Percentiles rank a stretch among this genome's conserved stretches.
Evolutionary conservation across 2,888 invertebrate species (phyloP).

Genomic region (Gibbula magus): DNA sequence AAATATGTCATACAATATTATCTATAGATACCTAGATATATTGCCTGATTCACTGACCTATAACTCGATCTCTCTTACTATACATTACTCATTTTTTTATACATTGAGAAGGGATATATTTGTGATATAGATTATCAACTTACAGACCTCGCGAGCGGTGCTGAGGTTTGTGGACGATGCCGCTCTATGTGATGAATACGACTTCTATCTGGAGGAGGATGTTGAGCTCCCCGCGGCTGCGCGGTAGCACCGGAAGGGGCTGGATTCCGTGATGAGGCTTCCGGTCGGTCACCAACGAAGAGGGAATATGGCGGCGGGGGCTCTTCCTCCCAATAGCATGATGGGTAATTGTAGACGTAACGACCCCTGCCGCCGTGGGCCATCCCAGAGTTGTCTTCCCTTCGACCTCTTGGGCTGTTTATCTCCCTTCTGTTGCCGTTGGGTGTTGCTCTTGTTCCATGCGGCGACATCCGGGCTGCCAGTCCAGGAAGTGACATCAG

Average conservation of each 20-base stretch:
- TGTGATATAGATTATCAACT: background rate
- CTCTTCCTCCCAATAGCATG: conserved; percentile 42
- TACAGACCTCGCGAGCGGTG: conserved; percentile 8
- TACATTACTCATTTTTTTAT: no score
- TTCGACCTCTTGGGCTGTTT: conserved; percentile 8
- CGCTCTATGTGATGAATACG: conserved; percentile 1
- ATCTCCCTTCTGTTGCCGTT: background rate
- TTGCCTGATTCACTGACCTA: no score
- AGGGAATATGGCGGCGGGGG: conserved; percentile 37
- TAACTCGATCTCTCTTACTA: no score
- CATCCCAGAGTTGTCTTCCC: background rate
- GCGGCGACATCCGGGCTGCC: conserved; percentile 17
- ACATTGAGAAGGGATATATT: no score
- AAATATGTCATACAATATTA: no score
- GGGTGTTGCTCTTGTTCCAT: background rate
- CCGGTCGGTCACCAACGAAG: conserved; percentile 18
- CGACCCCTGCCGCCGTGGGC: background rate
- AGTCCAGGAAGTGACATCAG: conserved; percentile 11
- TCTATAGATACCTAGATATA: no score
- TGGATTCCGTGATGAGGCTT: background rate
- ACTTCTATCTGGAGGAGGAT: background rate
- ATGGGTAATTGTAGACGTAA: conserved; percentile 37
- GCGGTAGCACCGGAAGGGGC: background rate
- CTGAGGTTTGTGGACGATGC: background rate
- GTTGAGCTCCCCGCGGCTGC: background rate